phyloP scores from a whole-genome alignment of 2,888 invertebrate species.

The Philhelius pedissequus region DNA sequence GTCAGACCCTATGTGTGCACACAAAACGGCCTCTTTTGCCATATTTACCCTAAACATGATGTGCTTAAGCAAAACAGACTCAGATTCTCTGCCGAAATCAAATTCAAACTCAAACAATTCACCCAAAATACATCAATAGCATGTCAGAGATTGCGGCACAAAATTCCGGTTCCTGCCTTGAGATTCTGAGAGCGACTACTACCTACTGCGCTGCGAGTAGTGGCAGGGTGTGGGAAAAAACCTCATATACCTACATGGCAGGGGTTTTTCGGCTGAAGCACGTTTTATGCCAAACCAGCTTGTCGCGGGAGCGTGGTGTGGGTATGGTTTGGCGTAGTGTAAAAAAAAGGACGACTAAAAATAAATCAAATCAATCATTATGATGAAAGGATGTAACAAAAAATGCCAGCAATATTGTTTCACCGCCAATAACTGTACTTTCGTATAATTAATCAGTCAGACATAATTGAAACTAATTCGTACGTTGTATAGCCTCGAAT shows the following conservation, averaged over 20 bases:
- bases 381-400: conserved; percentile 26
- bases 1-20: conserved; percentile 24
- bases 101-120: conserved; percentile 6
- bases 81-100: not conserved
- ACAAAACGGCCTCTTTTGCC: conserved; percentile 24
- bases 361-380: conserved; percentile 56
- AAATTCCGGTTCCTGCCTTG: conserved; percentile 4
- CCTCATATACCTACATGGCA: conserved; percentile 22
- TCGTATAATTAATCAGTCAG: conserved; percentile 60
- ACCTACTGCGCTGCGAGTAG: not conserved
- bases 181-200: not conserved
- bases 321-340: not conserved
- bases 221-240: not conserved
- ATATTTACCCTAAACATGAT: conserved; percentile 36
- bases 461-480: conserved; percentile 67
- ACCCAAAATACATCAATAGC: not conserved
- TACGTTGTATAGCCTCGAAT: conserved; percentile 36
- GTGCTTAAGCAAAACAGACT: not conserved
- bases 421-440: conserved; percentile 18
- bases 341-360: not conserved
- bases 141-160: conserved; percentile 7
- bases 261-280: not conserved
- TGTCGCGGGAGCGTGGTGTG: not conserved
- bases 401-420: not conserved
- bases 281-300: not conserved